These are phyloP conservation scores for Callipepla squamata DNA, from an alignment of 2,113 vertebrate species.

Conservation along the genomic window DNA sequence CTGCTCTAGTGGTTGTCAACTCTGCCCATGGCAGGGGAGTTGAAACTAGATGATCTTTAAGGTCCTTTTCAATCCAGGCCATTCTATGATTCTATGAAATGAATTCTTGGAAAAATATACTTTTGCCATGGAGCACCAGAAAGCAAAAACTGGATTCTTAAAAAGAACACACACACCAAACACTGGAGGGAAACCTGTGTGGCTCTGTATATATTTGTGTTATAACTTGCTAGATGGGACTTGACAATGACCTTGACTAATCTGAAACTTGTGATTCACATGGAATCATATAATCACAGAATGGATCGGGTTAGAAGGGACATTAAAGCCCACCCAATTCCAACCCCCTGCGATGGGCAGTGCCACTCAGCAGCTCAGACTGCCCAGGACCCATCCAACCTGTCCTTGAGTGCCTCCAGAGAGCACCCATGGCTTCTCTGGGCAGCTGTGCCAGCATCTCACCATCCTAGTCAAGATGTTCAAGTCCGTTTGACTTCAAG, in stretches of 20 bases:
- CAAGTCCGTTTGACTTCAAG: neutral
- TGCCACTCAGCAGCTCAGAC: no score
- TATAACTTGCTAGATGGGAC: neutral
- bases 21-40: no score
- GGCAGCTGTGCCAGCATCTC: no score
- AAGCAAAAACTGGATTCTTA: neutral
- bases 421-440: no score
- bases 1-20: no score
- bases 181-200: neutral
- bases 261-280: neutral
- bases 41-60: no score
- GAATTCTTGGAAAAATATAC: neutral
- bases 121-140: neutral
- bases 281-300: neutral
- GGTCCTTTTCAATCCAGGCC: no score
- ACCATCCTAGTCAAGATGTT: neutral
- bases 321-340: no score
- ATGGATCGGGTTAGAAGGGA: no score
- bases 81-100: neutral
- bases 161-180: neutral
- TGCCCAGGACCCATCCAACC: no score
- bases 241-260: neutral
- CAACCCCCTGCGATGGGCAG: no score
- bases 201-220: neutral
- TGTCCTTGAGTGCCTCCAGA: no score